A percentile compares a stretch with the other conserved stretches of the same genome.
These are phyloP conservation scores for Lamproptera curius DNA, from an alignment of 2,888 invertebrate genomes.

Conservation along the genomic window DNA sequence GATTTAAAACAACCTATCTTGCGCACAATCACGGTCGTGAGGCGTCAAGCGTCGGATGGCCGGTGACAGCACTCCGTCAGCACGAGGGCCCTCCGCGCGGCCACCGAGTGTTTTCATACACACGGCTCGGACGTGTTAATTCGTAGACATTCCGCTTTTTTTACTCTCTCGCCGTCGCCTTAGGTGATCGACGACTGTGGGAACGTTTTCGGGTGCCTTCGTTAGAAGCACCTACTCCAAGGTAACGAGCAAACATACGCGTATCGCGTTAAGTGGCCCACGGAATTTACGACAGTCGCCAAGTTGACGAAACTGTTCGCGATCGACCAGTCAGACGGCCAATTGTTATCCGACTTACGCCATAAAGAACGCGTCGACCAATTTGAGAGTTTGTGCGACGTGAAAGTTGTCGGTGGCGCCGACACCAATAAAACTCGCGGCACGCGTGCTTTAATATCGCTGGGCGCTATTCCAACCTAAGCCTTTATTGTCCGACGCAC, in stretches of 20 bases:
- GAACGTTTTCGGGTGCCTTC: conserved; percentile 72
- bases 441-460: conserved; percentile 58
- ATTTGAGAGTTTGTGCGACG: conserved; percentile 73
- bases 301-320: conserved; percentile 49
- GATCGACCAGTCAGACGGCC: conserved; percentile 45
- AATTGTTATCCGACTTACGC: conserved; percentile 40
- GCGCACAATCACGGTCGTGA: conserved; percentile 46
- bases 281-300: conserved; percentile 66
- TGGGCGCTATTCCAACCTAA: conserved; percentile 46
- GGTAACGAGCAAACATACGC: conserved; percentile 72
- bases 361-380: conserved; percentile 34
- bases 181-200: conserved; percentile 75
- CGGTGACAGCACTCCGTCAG: conserved; percentile 67
- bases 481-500: conserved; percentile 41
- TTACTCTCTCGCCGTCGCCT: conserved; percentile 48
- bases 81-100: conserved; percentile 64
- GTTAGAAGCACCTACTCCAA: conserved; percentile 69
- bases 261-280: conserved; percentile 69
- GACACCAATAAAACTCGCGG: conserved; percentile 66
- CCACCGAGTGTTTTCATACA: conserved; percentile 74
- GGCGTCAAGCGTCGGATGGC: conserved; percentile 38
- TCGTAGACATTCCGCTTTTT: conserved; percentile 71
- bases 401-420: conserved; percentile 75
- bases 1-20: conserved; percentile 62
- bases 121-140: conserved; percentile 75